Evolutionary conservation across 64 coral and sea anemone genomes (phyloP).

Genomic region (Montipora cactus): DNA sequence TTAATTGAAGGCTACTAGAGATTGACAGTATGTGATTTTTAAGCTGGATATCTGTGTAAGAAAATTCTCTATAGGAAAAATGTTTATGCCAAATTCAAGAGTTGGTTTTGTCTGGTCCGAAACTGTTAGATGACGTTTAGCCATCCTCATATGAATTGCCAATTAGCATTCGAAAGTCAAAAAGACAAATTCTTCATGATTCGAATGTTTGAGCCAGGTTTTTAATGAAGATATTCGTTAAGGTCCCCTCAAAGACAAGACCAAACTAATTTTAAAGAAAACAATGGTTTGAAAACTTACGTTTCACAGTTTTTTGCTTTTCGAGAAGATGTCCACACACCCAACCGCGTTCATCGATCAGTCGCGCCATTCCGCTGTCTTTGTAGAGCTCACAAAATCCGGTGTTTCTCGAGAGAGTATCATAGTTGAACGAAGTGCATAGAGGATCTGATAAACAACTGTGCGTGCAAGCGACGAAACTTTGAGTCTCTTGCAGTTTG

Average conservation of each 20-base stretch:
- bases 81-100: too few relatives aligned
- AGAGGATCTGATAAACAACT: constrained; percentile 24
- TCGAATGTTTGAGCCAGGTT: too few relatives aligned
- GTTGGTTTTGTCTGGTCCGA: too few relatives aligned
- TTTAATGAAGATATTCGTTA: too few relatives aligned
- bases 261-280: neutral
- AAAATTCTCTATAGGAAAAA: too few relatives aligned
- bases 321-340: constrained; percentile 11
- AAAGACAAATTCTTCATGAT: too few relatives aligned
- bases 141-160: too few relatives aligned
- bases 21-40: too few relatives aligned
- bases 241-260: neutral
- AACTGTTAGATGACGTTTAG: too few relatives aligned
- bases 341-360: constrained; percentile 2
- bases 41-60: too few relatives aligned
- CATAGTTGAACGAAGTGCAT: constrained; percentile 44
- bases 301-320: neutral
- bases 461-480: constrained; percentile 26
- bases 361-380: neutral
- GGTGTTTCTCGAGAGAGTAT: neutral
- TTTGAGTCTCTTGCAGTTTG: constrained; percentile 15
- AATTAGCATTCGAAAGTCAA: too few relatives aligned
- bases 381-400: constrained; percentile 26
- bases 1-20: too few relatives aligned
- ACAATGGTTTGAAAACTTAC: neutral